Evolutionary conservation across 37 sponge, comb jelly and placozoan genomes (phyloP).

Genomic region (Cladorhizidae sp.): DNA sequence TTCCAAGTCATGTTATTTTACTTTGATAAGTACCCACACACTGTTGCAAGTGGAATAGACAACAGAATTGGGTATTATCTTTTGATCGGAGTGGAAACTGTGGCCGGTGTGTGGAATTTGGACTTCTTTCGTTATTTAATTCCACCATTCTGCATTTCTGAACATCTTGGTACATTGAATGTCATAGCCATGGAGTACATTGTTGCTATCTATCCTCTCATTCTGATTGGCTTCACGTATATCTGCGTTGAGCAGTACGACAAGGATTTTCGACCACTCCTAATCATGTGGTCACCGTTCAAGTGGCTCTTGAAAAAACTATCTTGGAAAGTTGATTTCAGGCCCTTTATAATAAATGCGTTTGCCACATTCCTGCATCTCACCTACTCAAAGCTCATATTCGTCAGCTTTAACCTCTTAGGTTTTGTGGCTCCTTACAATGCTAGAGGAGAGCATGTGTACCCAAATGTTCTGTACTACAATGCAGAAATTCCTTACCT

Average conservation of each 20-base stretch:
- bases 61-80: background rate
- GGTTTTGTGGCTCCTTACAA: background rate
- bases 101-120: conserved; percentile 13
- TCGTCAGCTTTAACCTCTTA: background rate
- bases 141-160: conserved; percentile 6
- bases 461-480: background rate
- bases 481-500: conserved; percentile 7
- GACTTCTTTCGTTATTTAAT: conserved; percentile 24
- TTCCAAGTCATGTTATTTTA: conserved; percentile 28
- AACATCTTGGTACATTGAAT: background rate
- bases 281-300: conserved; percentile 11
- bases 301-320: conserved; percentile 1
- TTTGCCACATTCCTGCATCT: conserved; percentile 65
- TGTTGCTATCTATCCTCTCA: conserved; percentile 46
- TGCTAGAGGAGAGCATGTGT: background rate
- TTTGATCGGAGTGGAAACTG: background rate
- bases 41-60: background rate
- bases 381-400: conserved; percentile 60
- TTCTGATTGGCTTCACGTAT: conserved; percentile 16
- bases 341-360: conserved; percentile 25
- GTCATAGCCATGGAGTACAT: conserved; percentile 24
- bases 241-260: conserved; percentile 12
- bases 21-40: background rate
- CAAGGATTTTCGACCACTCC: background rate
- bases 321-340: conserved; percentile 16